A percentile compares a stretch with the other conserved stretches of the same genome.
These are phyloP conservation scores for Pampusana beccarii DNA, from an alignment of 2,113 vertebrate genomes.

Conservation along the genomic window DNA sequence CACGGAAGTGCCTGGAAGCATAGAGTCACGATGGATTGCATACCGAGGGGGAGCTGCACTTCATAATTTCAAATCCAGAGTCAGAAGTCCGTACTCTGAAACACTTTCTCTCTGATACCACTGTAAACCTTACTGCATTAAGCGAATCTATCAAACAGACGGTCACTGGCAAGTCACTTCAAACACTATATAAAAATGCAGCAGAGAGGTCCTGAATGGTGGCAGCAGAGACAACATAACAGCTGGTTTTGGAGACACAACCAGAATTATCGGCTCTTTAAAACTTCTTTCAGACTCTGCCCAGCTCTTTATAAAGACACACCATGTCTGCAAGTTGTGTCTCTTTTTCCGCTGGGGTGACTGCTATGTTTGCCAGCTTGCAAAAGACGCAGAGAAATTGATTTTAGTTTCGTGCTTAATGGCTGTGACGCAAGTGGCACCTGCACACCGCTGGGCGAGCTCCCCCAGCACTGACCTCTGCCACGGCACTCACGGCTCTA, in stretches of 20 bases:
- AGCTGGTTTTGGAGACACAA: neutral
- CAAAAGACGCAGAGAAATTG: neutral
- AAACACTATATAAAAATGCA: neutral
- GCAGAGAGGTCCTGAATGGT: neutral
- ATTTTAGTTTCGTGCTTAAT: conserved; percentile 13
- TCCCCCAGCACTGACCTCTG: neutral
- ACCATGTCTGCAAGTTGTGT: neutral
- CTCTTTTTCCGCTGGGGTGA: neutral
- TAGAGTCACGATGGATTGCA: neutral
- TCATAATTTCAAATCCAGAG: neutral
- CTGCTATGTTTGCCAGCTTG: neutral
- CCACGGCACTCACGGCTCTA: neutral
- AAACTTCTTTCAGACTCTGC: neutral
- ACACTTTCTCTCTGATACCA: neutral
- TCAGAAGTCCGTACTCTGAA: neutral
- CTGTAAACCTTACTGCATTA: neutral
- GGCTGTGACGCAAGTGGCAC: neutral
- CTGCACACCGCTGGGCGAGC: neutral
- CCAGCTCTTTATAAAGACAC: neutral
- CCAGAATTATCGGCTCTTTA: neutral
- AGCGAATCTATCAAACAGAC: neutral
- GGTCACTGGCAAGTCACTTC: neutral
- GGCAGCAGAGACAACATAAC: neutral
- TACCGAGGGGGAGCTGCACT: neutral
- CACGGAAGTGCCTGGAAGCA: neutral